phyloP scores from a whole-genome alignment of 2,888 invertebrate species.

The Zonitis immaculata region DNA sequence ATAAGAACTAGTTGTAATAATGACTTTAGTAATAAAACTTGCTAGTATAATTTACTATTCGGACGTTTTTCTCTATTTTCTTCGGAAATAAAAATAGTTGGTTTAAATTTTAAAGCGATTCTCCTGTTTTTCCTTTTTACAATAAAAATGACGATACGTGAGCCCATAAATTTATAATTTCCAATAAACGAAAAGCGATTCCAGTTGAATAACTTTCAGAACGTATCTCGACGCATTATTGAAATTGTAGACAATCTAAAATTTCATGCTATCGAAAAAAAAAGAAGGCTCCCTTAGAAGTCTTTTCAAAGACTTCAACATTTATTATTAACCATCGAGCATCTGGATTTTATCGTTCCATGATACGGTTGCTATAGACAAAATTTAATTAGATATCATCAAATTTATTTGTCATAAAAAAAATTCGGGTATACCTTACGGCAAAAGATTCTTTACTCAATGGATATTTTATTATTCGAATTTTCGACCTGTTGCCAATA shows the following conservation, averaged over 20 bases:
- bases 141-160: conserved; percentile 4
- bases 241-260: background rate
- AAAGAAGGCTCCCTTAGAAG: no score
- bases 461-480: background rate
- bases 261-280: background rate
- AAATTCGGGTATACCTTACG: background rate
- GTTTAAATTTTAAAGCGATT: background rate
- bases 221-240: background rate
- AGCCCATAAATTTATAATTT: conserved; percentile 19
- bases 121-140: no score
- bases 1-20: background rate
- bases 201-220: background rate
- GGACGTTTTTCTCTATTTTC: background rate
- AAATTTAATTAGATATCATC: background rate
- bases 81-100: no score
- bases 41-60: background rate
- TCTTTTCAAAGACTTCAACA: background rate
- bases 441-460: background rate
- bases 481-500: background rate
- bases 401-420: background rate
- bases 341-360: background rate
- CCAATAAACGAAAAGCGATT: conserved; percentile 16
- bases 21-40: background rate
- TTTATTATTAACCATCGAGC: background rate
- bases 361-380: no score